Conservation (phyloP, 1,140 invertebrate species). For the Caligus rogercresseyi region DNA sequence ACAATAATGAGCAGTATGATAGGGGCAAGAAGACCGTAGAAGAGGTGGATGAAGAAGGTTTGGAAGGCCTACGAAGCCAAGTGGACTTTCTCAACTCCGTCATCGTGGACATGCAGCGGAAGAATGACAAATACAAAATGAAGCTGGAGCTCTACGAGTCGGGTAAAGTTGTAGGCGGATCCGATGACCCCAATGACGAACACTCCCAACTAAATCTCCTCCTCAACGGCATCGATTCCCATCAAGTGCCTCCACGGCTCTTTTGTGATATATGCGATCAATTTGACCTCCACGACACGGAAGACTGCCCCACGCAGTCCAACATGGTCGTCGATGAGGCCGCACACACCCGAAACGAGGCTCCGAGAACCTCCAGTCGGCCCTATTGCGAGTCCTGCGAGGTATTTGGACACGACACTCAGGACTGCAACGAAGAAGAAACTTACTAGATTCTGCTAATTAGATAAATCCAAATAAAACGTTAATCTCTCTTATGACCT, state of each 20-base stretch:
- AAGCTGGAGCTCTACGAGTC: slow-evolving; percentile 59
- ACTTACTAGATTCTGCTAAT: slow-evolving; percentile 22
- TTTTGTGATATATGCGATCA: slow-evolving; percentile 95
- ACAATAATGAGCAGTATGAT: no score
- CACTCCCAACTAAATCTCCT: neutral
- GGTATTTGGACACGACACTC: slow-evolving; percentile 29
- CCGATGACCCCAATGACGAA: slow-evolving; percentile 25
- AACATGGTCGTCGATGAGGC: slow-evolving; percentile 26
- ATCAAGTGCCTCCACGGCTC: slow-evolving; percentile 45
- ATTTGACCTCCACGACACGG: slow-evolving; percentile 89
- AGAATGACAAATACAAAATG: slow-evolving; percentile 62
- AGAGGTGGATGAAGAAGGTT: slow-evolving; percentile 35
- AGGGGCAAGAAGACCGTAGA: neutral
- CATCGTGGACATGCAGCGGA: slow-evolving; percentile 83
- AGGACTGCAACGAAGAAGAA: slow-evolving; percentile 22
- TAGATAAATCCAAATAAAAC: no score
- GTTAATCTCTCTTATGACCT: no score
- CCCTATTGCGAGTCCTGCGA: slow-evolving; percentile 85
- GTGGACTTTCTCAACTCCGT: slow-evolving; percentile 86
- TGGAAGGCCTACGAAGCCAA: slow-evolving; percentile 48
- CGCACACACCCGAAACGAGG: slow-evolving; percentile 31
- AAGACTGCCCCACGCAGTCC: slow-evolving; percentile 79
- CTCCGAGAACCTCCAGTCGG: slow-evolving; percentile 37
- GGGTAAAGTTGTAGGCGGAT: slow-evolving; percentile 30
- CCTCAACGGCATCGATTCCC: slow-evolving; percentile 16